A percentile compares a stretch with the other conserved stretches of the same genome.
Evolutionary conservation across 1,140 invertebrate species (phyloP).

Genomic region (Odontomachus brunneus): DNA sequence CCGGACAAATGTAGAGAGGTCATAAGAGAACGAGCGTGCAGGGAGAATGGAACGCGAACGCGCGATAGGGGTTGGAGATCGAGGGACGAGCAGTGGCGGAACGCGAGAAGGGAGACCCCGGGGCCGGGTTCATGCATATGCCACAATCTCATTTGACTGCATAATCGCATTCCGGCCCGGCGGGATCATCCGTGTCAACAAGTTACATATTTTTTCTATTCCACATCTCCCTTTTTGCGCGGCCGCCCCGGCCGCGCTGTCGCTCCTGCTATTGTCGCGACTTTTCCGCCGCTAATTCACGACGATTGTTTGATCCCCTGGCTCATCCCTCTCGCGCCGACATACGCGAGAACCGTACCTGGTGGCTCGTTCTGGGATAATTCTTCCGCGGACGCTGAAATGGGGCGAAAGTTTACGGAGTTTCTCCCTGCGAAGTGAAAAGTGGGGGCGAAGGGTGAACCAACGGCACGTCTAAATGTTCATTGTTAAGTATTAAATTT

Average conservation of each 20-base stretch:
- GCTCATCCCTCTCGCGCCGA: not conserved
- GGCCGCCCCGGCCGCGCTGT: not conserved
- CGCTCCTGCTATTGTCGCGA: conserved; percentile 57
- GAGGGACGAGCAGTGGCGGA: conserved; percentile 25
- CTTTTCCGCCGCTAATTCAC: conserved; percentile 62
- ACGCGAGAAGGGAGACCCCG: conserved; percentile 58
- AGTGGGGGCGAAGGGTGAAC: not conserved
- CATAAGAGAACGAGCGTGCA: conserved; percentile 30
- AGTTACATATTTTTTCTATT: conserved; percentile 82
- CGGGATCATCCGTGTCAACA: conserved; percentile 84
- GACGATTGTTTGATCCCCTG: conserved; percentile 62
- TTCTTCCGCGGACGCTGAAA: conserved; percentile 33
- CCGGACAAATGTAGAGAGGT: conserved; percentile 30
- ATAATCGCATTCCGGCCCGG: conserved; percentile 83
- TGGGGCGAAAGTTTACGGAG: conserved; percentile 18
- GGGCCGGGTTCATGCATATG: conserved; percentile 83
- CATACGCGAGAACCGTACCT: conserved; percentile 15
- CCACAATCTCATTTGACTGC: conserved; percentile 86
- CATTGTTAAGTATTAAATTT: too few species aligned
- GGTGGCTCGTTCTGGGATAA: conserved; percentile 47
- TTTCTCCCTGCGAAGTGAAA: not conserved
- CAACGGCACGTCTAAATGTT: conserved; percentile 8
- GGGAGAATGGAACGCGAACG: conserved; percentile 28
- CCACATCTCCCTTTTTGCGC: conserved; percentile 50
- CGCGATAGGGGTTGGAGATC: conserved; percentile 23